Conservation (phyloP, 2,888 invertebrate species). For the Pandemis corylana region DNA sequence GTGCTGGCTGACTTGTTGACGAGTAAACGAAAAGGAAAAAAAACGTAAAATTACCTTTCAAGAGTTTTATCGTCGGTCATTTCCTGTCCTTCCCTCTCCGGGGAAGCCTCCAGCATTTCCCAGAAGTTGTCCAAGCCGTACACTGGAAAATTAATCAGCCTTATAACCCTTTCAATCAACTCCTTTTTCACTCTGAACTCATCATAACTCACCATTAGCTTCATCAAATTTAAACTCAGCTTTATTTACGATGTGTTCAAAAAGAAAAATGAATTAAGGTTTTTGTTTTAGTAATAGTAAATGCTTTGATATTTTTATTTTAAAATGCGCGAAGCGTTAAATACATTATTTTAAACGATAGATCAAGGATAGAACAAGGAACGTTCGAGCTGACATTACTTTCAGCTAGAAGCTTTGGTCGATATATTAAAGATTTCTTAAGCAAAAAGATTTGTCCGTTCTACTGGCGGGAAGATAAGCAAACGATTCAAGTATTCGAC, state of each 20-base stretch:
- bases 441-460: not conserved
- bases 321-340: not conserved
- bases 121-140: slow-evolving; percentile 80
- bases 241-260: not conserved
- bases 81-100: slow-evolving; percentile 73
- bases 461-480: not conserved
- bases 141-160: slow-evolving; percentile 58
- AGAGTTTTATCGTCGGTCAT: slow-evolving; percentile 67
- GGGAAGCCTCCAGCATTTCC: slow-evolving; percentile 73
- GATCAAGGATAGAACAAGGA: not conserved
- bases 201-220: not conserved
- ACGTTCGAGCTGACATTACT: not conserved
- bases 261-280: not conserved
- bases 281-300: not conserved
- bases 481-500: not conserved
- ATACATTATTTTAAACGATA: not conserved
- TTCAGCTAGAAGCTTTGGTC: not conserved
- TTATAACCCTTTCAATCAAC: slow-evolving; percentile 36
- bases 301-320: not conserved
- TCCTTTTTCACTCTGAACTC: not conserved
- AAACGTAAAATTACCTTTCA: slow-evolving; percentile 66
- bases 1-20: not conserved
- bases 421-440: not conserved
- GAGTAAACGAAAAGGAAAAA: not conserved
- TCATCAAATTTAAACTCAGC: not conserved